These are phyloP conservation scores for Aphodius sticticus DNA, from an alignment of 2,888 invertebrate genomes.

Conservation along the genomic window DNA sequence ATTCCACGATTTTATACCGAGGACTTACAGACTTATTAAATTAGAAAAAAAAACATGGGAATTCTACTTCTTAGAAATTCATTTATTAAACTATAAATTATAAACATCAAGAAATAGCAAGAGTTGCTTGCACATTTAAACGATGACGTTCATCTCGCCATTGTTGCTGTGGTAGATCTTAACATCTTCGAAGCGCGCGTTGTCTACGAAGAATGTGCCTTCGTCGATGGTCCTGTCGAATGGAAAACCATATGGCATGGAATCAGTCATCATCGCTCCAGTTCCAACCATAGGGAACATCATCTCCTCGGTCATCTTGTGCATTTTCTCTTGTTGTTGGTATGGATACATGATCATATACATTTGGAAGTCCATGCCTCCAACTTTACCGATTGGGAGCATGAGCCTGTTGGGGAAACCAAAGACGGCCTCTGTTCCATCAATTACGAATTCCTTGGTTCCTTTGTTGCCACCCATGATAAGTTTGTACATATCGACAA, in stretches of 20 bases:
- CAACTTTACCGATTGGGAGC: constrained; percentile 72
- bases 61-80: too few species aligned
- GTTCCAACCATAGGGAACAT: constrained; percentile 37
- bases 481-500: constrained; percentile 69
- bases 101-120: too few species aligned
- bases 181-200: constrained; percentile 72
- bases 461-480: constrained; percentile 65
- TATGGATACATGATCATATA: constrained; percentile 55
- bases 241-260: constrained; percentile 75
- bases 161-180: constrained; percentile 66
- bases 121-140: neutral
- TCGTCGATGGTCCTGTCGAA: constrained; percentile 71
- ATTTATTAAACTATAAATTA: too few species aligned
- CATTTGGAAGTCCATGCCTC: constrained; percentile 68
- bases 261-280: constrained; percentile 58
- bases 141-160: neutral
- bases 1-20: too few species aligned
- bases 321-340: neutral
- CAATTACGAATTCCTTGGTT: constrained; percentile 63
- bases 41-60: too few species aligned
- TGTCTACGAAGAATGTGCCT: constrained; percentile 68
- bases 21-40: too few species aligned
- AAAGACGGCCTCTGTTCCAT: constrained; percentile 67
- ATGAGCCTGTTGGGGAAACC: constrained; percentile 74
- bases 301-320: neutral